A percentile compares a stretch with the other conserved stretches of the same genome.
Evolutionary conservation across 2,888 invertebrate genomes (phyloP).

Genomic region (Cryptophagus acutangulus): DNA sequence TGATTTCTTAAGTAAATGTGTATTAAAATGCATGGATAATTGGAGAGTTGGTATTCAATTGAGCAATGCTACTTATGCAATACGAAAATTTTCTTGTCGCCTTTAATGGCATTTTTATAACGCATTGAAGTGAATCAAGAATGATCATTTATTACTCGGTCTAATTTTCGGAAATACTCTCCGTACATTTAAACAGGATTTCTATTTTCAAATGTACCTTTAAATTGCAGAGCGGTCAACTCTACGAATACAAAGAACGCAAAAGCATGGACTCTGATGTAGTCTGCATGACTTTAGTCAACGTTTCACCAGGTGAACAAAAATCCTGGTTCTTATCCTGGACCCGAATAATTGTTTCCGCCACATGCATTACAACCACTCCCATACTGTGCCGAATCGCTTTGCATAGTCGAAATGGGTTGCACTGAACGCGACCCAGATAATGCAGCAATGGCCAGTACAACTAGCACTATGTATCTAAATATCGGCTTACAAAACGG

Average conservation of each 20-base stretch:
- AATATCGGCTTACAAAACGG: slow-evolving; percentile 98
- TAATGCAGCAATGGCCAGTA: slow-evolving; percentile 60
- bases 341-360: slow-evolving; percentile 96
- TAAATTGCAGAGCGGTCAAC: slow-evolving; percentile 79
- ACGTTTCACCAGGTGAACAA: slow-evolving; percentile 92
- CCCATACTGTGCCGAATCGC: slow-evolving; percentile 92
- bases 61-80: slow-evolving; percentile 40
- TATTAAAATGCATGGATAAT: neutral
- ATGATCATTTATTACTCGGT: slow-evolving; percentile 31
- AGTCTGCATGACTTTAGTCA: slow-evolving; percentile 96
- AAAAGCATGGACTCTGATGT: slow-evolving; percentile 96
- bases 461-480: slow-evolving; percentile 73
- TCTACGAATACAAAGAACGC: slow-evolving; percentile 97
- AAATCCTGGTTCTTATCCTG: slow-evolving; percentile 91
- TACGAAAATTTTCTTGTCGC: slow-evolving; percentile 44
- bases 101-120: slow-evolving; percentile 38
- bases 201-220: slow-evolving; percentile 2
- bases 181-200: neutral
- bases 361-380: slow-evolving; percentile 95
- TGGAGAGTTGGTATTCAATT: no score
- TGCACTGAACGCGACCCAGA: slow-evolving; percentile 59
- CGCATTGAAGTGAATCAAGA: slow-evolving; percentile 48
- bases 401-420: slow-evolving; percentile 94
- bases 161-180: no score
- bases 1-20: neutral